Evolutionary conservation across 2,888 invertebrate genomes (phyloP).

Genomic region (Scelioninae gen. 2): DNA sequence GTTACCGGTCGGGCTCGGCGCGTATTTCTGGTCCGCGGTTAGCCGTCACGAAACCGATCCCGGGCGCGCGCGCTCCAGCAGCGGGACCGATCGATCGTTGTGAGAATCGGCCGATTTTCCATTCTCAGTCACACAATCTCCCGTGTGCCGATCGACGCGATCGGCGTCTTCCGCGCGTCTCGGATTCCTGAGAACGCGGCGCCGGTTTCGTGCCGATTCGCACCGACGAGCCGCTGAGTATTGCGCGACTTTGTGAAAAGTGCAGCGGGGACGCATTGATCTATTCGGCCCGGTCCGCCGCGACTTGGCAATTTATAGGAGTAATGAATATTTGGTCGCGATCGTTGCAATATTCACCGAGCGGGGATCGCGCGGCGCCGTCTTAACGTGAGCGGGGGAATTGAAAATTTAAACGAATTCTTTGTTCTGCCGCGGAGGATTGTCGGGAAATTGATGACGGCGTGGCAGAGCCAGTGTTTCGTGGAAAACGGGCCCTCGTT

Average conservation of each 20-base stretch:
- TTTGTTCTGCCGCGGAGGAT: constrained; percentile 7
- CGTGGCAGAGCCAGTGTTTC: background rate
- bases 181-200: constrained; percentile 52
- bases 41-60: constrained; percentile 50
- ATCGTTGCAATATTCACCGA: constrained; percentile 25
- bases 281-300: background rate
- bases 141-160: constrained; percentile 16
- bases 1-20: constrained; percentile 51
- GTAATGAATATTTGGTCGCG: constrained; percentile 41
- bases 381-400: constrained; percentile 25
- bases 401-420: constrained; percentile 29
- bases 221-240: constrained; percentile 20
- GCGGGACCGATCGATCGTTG: constrained; percentile 53
- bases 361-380: constrained; percentile 9
- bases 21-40: constrained; percentile 40
- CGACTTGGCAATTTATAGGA: constrained; percentile 23
- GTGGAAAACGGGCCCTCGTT: background rate
- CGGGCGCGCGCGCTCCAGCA: constrained; percentile 16
- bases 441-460: constrained; percentile 2
- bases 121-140: constrained; percentile 58
- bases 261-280: constrained; percentile 20
- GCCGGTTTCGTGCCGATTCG: constrained; percentile 48
- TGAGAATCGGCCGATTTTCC: constrained; percentile 56
- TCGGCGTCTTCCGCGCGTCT: constrained; percentile 45
- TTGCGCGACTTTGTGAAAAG: constrained; percentile 31